These are phyloP conservation scores for Pygmarrhopalites habei DNA, from an alignment of 1,140 invertebrate genomes.

Conservation along the genomic window DNA sequence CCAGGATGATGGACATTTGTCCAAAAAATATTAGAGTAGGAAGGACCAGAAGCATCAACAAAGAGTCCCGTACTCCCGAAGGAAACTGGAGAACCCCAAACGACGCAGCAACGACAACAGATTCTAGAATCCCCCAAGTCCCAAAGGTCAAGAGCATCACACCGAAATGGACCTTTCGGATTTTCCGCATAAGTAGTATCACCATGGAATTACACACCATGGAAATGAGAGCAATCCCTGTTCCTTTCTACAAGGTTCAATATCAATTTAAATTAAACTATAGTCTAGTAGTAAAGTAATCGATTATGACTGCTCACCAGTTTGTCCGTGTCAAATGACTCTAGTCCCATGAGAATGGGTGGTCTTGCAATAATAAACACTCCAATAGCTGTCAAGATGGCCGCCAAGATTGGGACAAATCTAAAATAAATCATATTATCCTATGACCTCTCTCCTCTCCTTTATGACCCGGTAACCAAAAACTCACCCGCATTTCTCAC, in stretches of 20 bases:
- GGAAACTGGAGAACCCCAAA: constrained; percentile 13
- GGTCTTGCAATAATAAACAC: constrained; percentile 11
- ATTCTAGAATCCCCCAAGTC: constrained; percentile 23
- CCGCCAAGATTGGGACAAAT: not conserved
- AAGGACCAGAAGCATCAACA: constrained; percentile 8
- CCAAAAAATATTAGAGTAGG: not conserved
- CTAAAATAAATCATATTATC: no score
- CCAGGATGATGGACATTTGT: constrained; percentile 12
- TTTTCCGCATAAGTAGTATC: constrained; percentile 17
- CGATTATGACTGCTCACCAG: not conserved
- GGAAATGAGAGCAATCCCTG: constrained; percentile 9
- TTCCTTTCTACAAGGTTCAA: constrained; percentile 21
- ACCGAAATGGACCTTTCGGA: constrained; percentile 25
- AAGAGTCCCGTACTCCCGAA: not conserved
- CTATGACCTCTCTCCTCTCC: no score
- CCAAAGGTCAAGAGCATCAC: constrained; percentile 18
- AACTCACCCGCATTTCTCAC: not conserved
- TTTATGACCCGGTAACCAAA: no score
- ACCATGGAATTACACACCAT: constrained; percentile 18
- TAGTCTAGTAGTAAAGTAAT: not conserved
- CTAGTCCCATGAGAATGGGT: constrained; percentile 21
- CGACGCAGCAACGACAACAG: constrained; percentile 1
- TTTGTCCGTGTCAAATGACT: not conserved
- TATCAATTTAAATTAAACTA: not conserved
- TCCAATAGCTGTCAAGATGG: not conserved